A percentile compares a stretch with the other conserved stretches of the same genome.
These are phyloP conservation scores for Hypomecis atomaria DNA, from an alignment of 2,888 invertebrate genomes.

Conservation along the genomic window DNA sequence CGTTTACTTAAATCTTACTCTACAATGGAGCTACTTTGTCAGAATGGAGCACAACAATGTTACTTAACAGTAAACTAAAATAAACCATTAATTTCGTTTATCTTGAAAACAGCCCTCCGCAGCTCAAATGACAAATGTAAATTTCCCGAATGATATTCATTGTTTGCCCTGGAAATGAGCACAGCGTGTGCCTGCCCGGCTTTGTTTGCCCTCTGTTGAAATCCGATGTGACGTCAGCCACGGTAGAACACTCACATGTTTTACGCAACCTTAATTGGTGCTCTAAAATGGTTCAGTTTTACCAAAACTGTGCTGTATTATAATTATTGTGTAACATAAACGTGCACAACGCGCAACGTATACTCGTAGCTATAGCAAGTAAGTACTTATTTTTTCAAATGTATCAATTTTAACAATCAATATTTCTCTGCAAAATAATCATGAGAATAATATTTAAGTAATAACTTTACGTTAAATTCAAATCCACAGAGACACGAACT, in stretches of 20 bases:
- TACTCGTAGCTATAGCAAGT: background rate
- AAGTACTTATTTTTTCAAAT: no score
- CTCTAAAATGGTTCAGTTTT: conserved; percentile 34
- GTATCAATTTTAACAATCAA: no score
- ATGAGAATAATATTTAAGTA: no score
- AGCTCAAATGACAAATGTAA: conserved; percentile 46
- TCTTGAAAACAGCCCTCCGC: conserved; percentile 45
- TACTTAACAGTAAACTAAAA: conserved; percentile 15
- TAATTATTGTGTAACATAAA: conserved; percentile 1
- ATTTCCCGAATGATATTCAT: conserved; percentile 59
- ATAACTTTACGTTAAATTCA: no score
- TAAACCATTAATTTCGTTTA: conserved; percentile 31
- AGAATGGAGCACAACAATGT: conserved; percentile 34
- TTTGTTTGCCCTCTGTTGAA: conserved; percentile 75
- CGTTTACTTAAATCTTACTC: background rate
- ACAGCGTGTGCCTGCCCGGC: conserved; percentile 61
- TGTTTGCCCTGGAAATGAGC: conserved; percentile 73
- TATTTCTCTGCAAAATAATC: no score
- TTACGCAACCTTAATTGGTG: conserved; percentile 56
- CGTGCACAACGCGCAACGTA: no score
- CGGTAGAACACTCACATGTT: conserved; percentile 49
- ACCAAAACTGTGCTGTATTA: conserved; percentile 15
- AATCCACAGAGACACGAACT: no score
- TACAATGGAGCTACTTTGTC: conserved; percentile 17
- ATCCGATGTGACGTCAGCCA: conserved; percentile 67